Conservation (phyloP, 1,140 invertebrate genomes). For the Elymnias hypermnestra region DNA sequence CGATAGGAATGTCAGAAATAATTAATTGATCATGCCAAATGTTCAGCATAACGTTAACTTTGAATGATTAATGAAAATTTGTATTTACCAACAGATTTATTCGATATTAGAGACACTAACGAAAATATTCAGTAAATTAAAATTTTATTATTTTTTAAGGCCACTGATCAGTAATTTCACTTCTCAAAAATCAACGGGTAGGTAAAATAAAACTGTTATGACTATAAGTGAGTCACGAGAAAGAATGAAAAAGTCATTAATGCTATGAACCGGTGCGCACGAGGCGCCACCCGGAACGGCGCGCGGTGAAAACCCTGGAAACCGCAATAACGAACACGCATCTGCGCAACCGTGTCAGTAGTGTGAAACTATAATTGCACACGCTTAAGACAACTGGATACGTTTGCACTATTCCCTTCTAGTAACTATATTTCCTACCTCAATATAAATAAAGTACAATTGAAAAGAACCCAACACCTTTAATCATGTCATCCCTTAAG, state of each 20-base stretch:
- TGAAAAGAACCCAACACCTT: conserved; percentile 11
- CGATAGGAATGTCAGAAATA: neutral
- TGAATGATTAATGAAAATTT: neutral
- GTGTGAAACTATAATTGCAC: conserved; percentile 70
- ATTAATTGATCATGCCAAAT: neutral
- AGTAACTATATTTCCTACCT: no score
- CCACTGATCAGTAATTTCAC: no score
- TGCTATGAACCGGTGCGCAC: conserved; percentile 48
- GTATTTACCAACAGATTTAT: no score
- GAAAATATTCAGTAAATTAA: no score
- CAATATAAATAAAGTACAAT: no score
- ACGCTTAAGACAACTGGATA: conserved; percentile 34
- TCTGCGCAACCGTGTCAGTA: conserved; percentile 70
- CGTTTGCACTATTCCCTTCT: conserved; percentile 6
- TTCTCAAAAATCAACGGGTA: conserved; percentile 11
- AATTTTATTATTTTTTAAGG: conserved; percentile 8
- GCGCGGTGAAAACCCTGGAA: conserved; percentile 68
- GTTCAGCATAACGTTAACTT: neutral
- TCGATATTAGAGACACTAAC: no score
- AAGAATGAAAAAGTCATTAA: conserved; percentile 47
- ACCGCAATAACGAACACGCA: conserved; percentile 58
- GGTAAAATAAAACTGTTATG: conserved; percentile 20
- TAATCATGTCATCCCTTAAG: conserved; percentile 1
- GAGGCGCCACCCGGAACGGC: conserved; percentile 69
- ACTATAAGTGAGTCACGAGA: conserved; percentile 39